A percentile compares a stretch with the other conserved stretches of the same genome.
Evolutionary conservation across 2,113 vertebrate species (phyloP).

Genomic region (Crotophaga sulcirostris): DNA sequence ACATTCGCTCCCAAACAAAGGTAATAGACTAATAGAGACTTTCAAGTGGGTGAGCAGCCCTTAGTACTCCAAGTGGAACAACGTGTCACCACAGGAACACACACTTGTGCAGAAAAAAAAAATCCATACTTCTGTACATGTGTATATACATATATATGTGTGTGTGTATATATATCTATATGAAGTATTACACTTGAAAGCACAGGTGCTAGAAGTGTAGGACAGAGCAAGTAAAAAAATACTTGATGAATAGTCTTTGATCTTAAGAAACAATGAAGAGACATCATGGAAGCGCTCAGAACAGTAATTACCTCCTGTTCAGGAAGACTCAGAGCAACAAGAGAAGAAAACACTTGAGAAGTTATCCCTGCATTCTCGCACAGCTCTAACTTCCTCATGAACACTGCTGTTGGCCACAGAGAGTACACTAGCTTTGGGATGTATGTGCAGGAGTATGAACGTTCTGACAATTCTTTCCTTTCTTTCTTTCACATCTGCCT

Average conservation of each 20-base stretch:
- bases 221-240: background rate
- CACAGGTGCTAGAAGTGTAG: background rate
- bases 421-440: background rate
- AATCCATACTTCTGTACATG: background rate
- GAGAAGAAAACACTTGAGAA: background rate
- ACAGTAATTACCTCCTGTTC: background rate
- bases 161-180: background rate
- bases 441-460: accelerated
- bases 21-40: background rate
- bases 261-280: background rate
- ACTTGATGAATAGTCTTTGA: background rate
- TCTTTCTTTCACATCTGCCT: background rate
- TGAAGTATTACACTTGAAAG: background rate
- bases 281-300: background rate
- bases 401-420: background rate
- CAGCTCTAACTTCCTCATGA: background rate
- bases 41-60: background rate
- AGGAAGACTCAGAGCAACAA: background rate
- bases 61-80: background rate
- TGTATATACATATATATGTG: no score
- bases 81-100: background rate
- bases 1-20: background rate
- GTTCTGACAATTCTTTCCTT: background rate
- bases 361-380: background rate
- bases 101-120: background rate